A percentile compares a stretch with the other conserved stretches of the same genome.
Evolutionary conservation across 2,113 vertebrate species (phyloP).

Genomic region (Stigmatopora argus): DNA sequence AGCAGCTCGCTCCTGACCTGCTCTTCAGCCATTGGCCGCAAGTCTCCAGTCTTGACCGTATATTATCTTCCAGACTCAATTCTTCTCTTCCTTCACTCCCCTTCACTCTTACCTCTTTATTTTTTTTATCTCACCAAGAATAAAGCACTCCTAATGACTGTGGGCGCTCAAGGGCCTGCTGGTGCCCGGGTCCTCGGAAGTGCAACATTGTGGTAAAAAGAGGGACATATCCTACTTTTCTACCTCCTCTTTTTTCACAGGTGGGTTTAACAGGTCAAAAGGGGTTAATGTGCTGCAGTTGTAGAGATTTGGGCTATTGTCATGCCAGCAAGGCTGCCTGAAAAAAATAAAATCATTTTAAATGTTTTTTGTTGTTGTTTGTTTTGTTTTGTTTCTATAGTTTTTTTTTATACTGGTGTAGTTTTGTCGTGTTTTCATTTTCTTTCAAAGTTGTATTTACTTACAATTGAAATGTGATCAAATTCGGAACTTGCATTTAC

Average conservation of each 20-base stretch:
- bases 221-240: slow-evolving; percentile 61
- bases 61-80: slow-evolving; percentile 60
- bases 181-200: slow-evolving; percentile 73
- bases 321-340: slow-evolving; percentile 58
- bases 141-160: slow-evolving; percentile 79
- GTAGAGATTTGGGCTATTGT: slow-evolving; percentile 63
- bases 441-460: slow-evolving; percentile 10
- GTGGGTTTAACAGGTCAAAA: slow-evolving; percentile 73
- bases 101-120: slow-evolving; percentile 41
- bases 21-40: slow-evolving; percentile 55
- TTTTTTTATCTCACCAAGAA: slow-evolving; percentile 59
- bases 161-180: slow-evolving; percentile 70
- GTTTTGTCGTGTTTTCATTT: slow-evolving; percentile 50
- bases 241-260: slow-evolving; percentile 73
- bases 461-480: too few relatives aligned
- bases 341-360: slow-evolving; percentile 50
- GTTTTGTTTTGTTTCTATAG: slow-evolving; percentile 31
- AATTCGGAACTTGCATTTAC: too few relatives aligned
- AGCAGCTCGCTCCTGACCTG: slow-evolving; percentile 54
- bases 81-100: slow-evolving; percentile 54
- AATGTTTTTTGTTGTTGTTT: slow-evolving; percentile 52
- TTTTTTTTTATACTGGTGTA: slow-evolving; percentile 20
- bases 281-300: slow-evolving; percentile 71
- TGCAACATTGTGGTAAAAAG: slow-evolving; percentile 45
- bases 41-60: slow-evolving; percentile 62